Conservation (phyloP, 2,797 vertebrate species). For the Lerista edwardsae region DNA sequence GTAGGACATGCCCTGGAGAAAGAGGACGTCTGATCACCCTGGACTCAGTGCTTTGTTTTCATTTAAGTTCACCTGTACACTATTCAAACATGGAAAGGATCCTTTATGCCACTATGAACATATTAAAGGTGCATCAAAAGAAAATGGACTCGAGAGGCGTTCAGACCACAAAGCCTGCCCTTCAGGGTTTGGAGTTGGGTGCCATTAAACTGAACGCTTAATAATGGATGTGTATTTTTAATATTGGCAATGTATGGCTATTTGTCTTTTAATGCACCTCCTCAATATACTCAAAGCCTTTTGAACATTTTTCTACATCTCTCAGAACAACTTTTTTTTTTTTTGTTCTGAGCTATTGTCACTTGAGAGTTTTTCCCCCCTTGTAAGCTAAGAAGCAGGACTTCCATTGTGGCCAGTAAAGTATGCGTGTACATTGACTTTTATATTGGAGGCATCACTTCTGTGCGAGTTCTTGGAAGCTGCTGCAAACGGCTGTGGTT, state of each 20-base stretch:
- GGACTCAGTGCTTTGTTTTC: not conserved
- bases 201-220: not conserved
- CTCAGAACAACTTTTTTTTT: not conserved
- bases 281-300: not conserved
- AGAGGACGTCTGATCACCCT: too few relatives aligned
- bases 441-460: constrained; percentile 1
- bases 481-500: constrained; percentile 19
- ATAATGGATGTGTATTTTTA: not conserved
- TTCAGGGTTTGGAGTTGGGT: not conserved
- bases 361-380: not conserved
- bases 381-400: not conserved
- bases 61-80: not conserved
- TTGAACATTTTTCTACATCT: not conserved
- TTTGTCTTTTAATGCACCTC: not conserved
- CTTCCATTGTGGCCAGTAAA: constrained; percentile 14
- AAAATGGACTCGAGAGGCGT: not conserved
- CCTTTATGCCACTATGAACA: not conserved
- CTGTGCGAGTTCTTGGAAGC: not conserved
- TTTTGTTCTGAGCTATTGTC: not conserved
- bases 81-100: not conserved
- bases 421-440: not conserved
- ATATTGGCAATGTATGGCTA: not conserved
- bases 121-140: not conserved
- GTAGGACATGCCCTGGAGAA: too few relatives aligned
- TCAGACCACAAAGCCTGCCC: not conserved